phyloP scores from a whole-genome alignment of 2,888 invertebrate species.

The Metalampra italica region DNA sequence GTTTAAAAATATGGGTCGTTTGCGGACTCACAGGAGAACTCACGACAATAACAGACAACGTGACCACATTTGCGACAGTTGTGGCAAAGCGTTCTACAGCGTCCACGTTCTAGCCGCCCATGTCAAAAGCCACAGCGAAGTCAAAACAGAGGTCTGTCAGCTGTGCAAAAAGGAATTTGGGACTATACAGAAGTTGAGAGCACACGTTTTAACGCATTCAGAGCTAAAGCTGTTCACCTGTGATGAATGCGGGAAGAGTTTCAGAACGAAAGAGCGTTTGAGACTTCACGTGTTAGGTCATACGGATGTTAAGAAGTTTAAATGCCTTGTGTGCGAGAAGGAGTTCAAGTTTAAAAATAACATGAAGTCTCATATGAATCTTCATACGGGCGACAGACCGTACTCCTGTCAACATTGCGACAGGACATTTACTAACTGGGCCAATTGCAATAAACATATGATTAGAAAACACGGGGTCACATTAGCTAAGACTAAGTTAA shows the following conservation, averaged over 20 bases:
- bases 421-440: conserved; percentile 82
- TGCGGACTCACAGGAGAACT: conserved; percentile 10
- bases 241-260: conserved; percentile 28
- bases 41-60: conserved; percentile 25
- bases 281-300: conserved; percentile 82
- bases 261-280: conserved; percentile 40
- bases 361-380: conserved; percentile 80
- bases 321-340: conserved; percentile 82
- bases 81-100: conserved; percentile 19
- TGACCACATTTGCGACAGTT: conserved; percentile 17
- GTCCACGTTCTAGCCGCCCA: conserved; percentile 12
- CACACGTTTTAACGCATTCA: conserved; percentile 26
- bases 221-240: conserved; percentile 25
- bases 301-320: conserved; percentile 75
- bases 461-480: conserved; percentile 79
- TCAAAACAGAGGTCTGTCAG: conserved; percentile 25
- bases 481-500: conserved; percentile 36
- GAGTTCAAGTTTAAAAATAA: conserved; percentile 82
- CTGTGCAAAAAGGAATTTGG: conserved; percentile 38
- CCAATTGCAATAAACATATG: conserved; percentile 86
- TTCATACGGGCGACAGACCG: conserved; percentile 81
- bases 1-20: background rate
- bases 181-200: conserved; percentile 19
- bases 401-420: conserved; percentile 82
- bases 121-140: conserved; percentile 12